phyloP scores from a whole-genome alignment of 1,140 invertebrate species.

The Drosophila burlai region DNA sequence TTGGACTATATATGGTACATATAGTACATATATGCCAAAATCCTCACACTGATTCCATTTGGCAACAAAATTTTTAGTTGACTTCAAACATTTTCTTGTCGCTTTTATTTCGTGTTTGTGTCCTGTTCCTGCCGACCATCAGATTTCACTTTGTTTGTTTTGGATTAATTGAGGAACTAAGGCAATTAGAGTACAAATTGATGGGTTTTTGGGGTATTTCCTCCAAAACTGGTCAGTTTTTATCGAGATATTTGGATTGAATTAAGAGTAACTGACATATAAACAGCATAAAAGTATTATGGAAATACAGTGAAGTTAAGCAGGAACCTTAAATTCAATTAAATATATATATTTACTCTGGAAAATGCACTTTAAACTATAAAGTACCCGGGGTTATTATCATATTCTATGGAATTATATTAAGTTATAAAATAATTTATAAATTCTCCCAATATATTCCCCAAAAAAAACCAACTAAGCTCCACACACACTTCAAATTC shows the following conservation, averaged over 20 bases:
- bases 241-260: neutral
- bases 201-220: constrained; percentile 26
- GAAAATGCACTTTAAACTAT: neutral
- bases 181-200: constrained; percentile 57
- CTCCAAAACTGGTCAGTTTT: constrained; percentile 1
- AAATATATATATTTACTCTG: too few relatives aligned
- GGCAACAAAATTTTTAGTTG: constrained; percentile 33
- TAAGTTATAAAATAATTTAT: too few relatives aligned
- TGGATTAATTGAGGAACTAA: constrained; percentile 44
- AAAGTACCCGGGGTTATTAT: neutral
- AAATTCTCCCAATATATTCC: neutral
- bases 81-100: constrained; percentile 23
- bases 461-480: neutral
- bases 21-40: neutral
- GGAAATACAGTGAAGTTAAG: neutral
- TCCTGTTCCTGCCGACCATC: constrained; percentile 5
- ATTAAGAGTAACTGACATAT: neutral
- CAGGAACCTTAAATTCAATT: neutral
- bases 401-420: too few relatives aligned
- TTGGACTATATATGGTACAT: neutral
- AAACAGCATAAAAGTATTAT: neutral
- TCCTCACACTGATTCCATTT: constrained; percentile 11
- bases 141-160: constrained; percentile 23
- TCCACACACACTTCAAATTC: neutral
- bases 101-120: constrained; percentile 8